Conservation (phyloP, 2,888 invertebrate genomes). For the Emmelina monodactyla region DNA sequence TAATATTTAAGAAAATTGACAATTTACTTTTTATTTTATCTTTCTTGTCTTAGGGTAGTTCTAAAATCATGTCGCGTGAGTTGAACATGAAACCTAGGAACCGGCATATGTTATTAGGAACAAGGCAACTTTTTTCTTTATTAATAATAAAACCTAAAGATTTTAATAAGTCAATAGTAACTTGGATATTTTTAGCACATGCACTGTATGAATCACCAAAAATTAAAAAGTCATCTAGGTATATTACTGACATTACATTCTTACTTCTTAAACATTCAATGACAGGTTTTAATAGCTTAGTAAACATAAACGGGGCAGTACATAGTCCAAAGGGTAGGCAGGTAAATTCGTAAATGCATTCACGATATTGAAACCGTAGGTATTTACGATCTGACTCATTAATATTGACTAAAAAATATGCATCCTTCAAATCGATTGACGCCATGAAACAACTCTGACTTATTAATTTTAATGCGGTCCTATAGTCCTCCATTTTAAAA, state of each 20-base stretch:
- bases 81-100: constrained; percentile 6
- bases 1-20: not conserved
- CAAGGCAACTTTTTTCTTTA: not conserved
- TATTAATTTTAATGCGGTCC: constrained; percentile 2
- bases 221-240: constrained; percentile 11
- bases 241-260: constrained; percentile 2
- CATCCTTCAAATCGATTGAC: constrained; percentile 1
- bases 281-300: not conserved
- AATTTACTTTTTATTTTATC: not conserved
- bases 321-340: not conserved
- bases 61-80: not conserved
- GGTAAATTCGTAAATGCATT: not conserved
- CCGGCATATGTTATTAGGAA: not conserved
- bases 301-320: not conserved
- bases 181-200: not conserved
- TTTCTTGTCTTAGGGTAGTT: not conserved
- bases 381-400: not conserved
- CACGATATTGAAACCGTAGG: not conserved
- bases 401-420: constrained; percentile 2
- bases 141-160: not conserved
- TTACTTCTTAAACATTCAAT: not conserved
- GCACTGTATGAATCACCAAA: not conserved
- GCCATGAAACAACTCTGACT: not conserved
- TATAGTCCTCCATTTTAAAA: constrained; percentile 4
- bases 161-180: not conserved